Evolutionary conservation across 2,113 vertebrate species (phyloP).

Genomic region (Pterophyllum scalare): DNA sequence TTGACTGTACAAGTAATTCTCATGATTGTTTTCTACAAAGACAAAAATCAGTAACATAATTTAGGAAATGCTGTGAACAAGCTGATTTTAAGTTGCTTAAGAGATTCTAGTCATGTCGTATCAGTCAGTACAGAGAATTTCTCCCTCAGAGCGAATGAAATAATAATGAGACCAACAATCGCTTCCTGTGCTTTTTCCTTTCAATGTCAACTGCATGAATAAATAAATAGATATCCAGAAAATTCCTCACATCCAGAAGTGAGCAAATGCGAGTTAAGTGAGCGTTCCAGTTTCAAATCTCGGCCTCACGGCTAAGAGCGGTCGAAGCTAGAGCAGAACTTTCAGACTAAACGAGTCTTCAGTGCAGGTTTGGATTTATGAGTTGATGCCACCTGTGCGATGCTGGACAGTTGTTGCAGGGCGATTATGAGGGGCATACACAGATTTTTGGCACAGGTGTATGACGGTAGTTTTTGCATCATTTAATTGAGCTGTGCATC

Average conservation of each 20-base stretch:
- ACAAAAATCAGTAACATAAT: background rate
- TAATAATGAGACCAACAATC: constrained; percentile 12
- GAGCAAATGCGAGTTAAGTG: background rate
- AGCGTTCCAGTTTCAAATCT: background rate
- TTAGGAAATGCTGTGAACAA: background rate
- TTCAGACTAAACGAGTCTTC: background rate
- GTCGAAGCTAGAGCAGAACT: background rate
- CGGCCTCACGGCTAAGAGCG: fast-evolving
- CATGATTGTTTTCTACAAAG: background rate
- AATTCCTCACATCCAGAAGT: background rate
- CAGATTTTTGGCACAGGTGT: background rate
- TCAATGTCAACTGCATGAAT: background rate
- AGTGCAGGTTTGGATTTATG: background rate
- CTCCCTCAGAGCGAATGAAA: background rate
- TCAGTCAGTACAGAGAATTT: background rate
- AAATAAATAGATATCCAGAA: constrained; percentile 1
- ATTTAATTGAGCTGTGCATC: background rate
- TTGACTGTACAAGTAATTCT: background rate
- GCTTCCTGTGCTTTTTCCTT: background rate
- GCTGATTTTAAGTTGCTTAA: background rate
- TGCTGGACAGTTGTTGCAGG: background rate
- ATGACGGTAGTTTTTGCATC: background rate
- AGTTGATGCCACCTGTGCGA: background rate
- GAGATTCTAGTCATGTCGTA: background rate
- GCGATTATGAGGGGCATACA: background rate